Evolutionary conservation across 2,888 invertebrate genomes (phyloP), one percentile per base, ranked within the genome.

Genomic region (Drosophila cognata): DNA sequence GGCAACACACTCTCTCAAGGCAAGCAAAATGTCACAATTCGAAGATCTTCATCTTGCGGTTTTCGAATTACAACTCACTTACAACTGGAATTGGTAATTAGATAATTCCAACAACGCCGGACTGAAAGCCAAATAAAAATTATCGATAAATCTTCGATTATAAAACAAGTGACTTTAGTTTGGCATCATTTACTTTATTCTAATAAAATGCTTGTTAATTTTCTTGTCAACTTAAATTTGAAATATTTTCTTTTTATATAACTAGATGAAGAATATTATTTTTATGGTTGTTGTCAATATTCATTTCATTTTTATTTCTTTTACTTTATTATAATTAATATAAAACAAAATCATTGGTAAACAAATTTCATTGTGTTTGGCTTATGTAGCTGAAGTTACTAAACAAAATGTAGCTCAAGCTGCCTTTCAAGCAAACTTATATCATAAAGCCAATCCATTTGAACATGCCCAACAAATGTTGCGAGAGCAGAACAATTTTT

Each of bases 391-490:
- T 46, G 21, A 46, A 2, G 21, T 13, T 16, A 21, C 2, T 8
- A 8, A 46, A 21, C 21, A 21, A 16, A 46, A 25, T 46, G 46
- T 46, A 4, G 25, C 25, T 28, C 1, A 46, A 16, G 4, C 46
- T 25, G 16, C 2, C 7, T 25, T 8, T 25, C 8, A 4, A 2
- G 13, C 2, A 16, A 46, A 25, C 46, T 25, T 46, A 46, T 16
- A 16, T 2, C 25, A 46, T 16, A 25, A 29, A 1, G 11, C 11
- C 3, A 51, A 28, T 28, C 50, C 50, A 18, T 50, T 18, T 29
- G 11, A 51, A 28, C 36, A 38, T 60, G 21, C 31, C 57, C 76
- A 80, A 80, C 59, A 80, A 66, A 56, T 46, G 46, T 64, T 59
- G 55, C 33, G 21, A 50, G 55, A 73, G 57, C 53, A 50, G 41